These are phyloP conservation scores for Gulo gulo DNA, from an alignment of 2,113 vertebrate species.

Conservation along the genomic window DNA sequence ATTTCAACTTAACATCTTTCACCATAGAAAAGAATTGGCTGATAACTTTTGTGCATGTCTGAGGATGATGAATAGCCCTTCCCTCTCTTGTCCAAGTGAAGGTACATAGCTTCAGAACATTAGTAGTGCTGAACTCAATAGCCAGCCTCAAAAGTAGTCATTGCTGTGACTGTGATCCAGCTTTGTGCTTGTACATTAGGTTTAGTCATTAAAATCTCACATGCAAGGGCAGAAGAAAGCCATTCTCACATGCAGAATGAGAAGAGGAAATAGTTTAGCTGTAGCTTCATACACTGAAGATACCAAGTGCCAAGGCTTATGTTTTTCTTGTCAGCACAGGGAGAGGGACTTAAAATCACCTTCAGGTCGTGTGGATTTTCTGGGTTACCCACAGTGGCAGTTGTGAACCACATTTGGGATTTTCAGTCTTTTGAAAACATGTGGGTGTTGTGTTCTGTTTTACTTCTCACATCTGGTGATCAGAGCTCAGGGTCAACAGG, in stretches of 20 bases:
- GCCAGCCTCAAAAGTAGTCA: neutral
- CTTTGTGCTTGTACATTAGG: conserved; percentile 16
- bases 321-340: conserved; percentile 60
- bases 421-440: conserved; percentile 47
- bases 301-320: conserved; percentile 35
- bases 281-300: conserved; percentile 35
- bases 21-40: neutral
- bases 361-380: conserved; percentile 57
- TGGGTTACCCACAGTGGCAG: conserved; percentile 51
- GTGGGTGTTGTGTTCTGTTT: conserved; percentile 53
- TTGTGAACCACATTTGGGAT: conserved; percentile 21
- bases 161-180: neutral
- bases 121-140: neutral
- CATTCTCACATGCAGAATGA: conserved; percentile 42
- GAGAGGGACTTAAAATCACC: conserved; percentile 48
- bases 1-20: conserved; percentile 34
- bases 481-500: conserved; percentile 60
- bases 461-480: conserved; percentile 62
- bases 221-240: conserved; percentile 41
- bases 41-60: neutral
- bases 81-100: neutral
- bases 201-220: conserved; percentile 46
- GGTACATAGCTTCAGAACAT: neutral
- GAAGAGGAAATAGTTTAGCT: conserved; percentile 55
- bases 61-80: neutral